A percentile compares a stretch with the other conserved stretches of the same genome.
Evolutionary conservation across 2,888 invertebrate genomes (phyloP).

Genomic region (Meta bourneti): DNA sequence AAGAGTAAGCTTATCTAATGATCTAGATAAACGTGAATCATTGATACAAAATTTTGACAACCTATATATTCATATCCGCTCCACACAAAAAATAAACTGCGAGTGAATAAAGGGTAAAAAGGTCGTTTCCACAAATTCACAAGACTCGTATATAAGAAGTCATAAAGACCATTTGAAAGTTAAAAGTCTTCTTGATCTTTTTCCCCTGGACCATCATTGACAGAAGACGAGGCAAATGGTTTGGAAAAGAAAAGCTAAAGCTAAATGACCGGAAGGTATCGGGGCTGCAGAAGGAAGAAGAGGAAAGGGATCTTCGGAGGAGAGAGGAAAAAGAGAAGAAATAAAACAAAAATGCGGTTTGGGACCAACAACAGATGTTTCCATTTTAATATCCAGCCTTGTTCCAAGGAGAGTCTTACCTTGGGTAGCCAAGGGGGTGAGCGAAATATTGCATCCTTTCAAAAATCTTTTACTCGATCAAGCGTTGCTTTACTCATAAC

Average conservation of each 20-base stretch:
- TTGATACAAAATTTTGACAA: background rate
- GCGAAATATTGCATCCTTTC: background rate
- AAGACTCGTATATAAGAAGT: background rate
- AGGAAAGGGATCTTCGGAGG: slow-evolving; percentile 2
- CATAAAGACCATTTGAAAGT: background rate
- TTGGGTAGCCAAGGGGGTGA: slow-evolving; percentile 12
- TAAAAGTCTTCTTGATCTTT: background rate
- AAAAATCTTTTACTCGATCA: background rate
- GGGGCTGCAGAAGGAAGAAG: slow-evolving; percentile 32
- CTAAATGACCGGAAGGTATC: slow-evolving; percentile 63
- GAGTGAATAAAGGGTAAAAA: background rate
- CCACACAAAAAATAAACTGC: background rate
- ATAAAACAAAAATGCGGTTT: slow-evolving; percentile 50
- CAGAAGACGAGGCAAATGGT: slow-evolving; percentile 31
- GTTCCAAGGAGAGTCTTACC: slow-evolving; percentile 18
- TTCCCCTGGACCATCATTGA: background rate
- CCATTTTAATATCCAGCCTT: slow-evolving; percentile 70
- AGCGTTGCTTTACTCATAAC: too few relatives aligned
- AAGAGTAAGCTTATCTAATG: background rate
- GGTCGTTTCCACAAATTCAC: background rate
- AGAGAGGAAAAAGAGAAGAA: slow-evolving; percentile 22
- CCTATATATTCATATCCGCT: background rate
- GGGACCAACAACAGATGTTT: slow-evolving; percentile 70
- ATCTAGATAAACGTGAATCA: background rate
- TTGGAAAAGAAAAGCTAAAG: slow-evolving; percentile 55